Percentiles rank a stretch among this genome's conserved stretches.
Evolutionary conservation across 2,797 vertebrate species (phyloP).

Genomic region (Danio tinwini): DNA sequence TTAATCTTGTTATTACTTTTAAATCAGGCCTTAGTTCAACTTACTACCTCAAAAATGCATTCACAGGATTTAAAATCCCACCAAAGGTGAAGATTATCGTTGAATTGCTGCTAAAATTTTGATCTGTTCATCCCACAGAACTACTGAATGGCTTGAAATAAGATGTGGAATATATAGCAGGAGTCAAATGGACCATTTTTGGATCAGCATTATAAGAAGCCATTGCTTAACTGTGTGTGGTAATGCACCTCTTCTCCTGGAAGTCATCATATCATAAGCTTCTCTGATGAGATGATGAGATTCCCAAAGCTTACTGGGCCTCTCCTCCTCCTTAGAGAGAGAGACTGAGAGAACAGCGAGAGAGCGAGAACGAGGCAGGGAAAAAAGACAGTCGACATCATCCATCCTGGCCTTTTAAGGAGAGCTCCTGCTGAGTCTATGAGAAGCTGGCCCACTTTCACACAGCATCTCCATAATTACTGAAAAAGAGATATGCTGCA

Average conservation of each 20-base stretch:
- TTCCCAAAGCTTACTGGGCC: slow-evolving; percentile 66
- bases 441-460: slow-evolving; percentile 77
- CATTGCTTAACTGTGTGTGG: background rate
- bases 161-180: background rate
- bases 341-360: slow-evolving; percentile 11
- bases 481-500: slow-evolving; percentile 17
- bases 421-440: slow-evolving; percentile 78
- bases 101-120: background rate
- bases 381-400: slow-evolving; percentile 71
- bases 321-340: slow-evolving; percentile 54
- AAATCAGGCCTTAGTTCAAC: background rate
- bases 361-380: slow-evolving; percentile 19
- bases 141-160: background rate
- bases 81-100: background rate
- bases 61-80: background rate
- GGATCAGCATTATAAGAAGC: background rate
- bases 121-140: background rate
- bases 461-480: slow-evolving; percentile 26
- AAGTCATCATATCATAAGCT: slow-evolving; percentile 73
- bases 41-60: background rate
- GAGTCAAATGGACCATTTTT: background rate
- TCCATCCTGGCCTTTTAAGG: slow-evolving; percentile 84
- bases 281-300: slow-evolving; percentile 72
- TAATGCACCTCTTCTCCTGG: slow-evolving; percentile 28
- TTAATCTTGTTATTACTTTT: background rate